phyloP scores from a whole-genome alignment of 35 echinoderm and acorn worm genomes.

The Anneissia japonica region DNA sequence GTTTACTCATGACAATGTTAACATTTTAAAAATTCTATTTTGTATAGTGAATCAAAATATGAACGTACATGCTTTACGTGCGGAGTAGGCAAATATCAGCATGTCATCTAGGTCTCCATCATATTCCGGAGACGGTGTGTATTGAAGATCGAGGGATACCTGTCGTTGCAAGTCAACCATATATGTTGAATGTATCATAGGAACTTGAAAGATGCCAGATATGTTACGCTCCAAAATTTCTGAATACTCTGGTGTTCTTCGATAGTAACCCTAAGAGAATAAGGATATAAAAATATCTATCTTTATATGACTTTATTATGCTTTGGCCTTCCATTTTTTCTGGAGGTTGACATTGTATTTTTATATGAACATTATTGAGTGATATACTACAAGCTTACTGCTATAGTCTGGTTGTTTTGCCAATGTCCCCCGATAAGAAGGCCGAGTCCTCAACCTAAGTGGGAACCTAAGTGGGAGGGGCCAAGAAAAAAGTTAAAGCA shows the following conservation, averaged over 20 bases:
- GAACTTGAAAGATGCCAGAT: conserved; percentile 65
- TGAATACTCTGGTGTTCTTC: conserved; percentile 69
- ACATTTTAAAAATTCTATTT: neutral
- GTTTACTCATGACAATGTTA: no score
- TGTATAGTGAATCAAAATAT: neutral
- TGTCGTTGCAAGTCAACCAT: conserved; percentile 57
- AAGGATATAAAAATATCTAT: conserved; percentile 12
- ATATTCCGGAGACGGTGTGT: conserved; percentile 37
- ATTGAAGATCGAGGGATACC: conserved; percentile 46
- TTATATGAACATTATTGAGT: no score
- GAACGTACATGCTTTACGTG: conserved; percentile 65
- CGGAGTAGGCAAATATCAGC: conserved; percentile 69
- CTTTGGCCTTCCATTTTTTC: neutral
- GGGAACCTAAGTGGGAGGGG: no score
- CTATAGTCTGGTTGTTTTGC: no score
- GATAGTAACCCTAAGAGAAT: conserved; percentile 71
- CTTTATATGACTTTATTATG: neutral
- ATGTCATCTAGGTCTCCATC: conserved; percentile 75
- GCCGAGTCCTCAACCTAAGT: no score
- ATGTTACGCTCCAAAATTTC: conserved; percentile 57
- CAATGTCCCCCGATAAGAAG: no score
- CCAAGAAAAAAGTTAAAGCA: no score
- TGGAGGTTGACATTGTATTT: no score
- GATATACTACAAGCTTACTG: no score
- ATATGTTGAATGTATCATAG: conserved; percentile 94